Base-by-base conservation (phyloP, 2,797 vertebrate genomes). In the Eleutherodactylus coqui region DNA sequence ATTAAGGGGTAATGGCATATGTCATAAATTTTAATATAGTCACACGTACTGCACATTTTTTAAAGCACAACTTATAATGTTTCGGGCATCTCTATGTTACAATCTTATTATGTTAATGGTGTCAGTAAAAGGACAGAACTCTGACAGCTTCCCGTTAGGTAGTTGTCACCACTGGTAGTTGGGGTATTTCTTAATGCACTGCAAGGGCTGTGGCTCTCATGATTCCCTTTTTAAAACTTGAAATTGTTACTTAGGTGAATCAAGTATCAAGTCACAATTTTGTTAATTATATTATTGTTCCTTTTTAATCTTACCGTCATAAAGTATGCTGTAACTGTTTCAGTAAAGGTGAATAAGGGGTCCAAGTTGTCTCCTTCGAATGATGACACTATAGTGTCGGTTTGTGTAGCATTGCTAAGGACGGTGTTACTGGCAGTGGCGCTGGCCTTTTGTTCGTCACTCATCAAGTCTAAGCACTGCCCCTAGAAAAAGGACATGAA, bases 271-370 rank as follows among this genome's bases (percentile, higher is more conserved):
- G n/a, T 3, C 21, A 4, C 67, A 41, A 24, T 41, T 70, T n/a
- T 24, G 72, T 9, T 29, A 29, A 75, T 16, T 4, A 5, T 27
- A 19, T 41, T 43, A 17, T 5, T 73, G 21, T 34, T 76, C 29
- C 11, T n/a, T n/a, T 24, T 73, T 14, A 17, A 49, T 49, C 77
- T 88, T 43, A 90, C 89, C 86, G 85, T 82, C 32, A 83, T 24
- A 27, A 34, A 69, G n/a, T 60, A 19, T 41, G 16, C 5, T 9
- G 49, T 87, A 67, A 90, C 76, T 2, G 62, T 64, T 13, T 84
- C 84, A 60, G 79, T 60, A 90, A 5, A n/a, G n/a, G 0, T 24
- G 11, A 24, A 43, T 21, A 91, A 87, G 11, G 32, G 49, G 0
- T 49, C 76, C 5, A 85, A 13, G 7, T 87, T 49, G n/a, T n/a